Evolutionary conservation across 2,888 invertebrate species (phyloP), one percentile per base, ranked within the genome.

Genomic region (Merodon equestris): DNA sequence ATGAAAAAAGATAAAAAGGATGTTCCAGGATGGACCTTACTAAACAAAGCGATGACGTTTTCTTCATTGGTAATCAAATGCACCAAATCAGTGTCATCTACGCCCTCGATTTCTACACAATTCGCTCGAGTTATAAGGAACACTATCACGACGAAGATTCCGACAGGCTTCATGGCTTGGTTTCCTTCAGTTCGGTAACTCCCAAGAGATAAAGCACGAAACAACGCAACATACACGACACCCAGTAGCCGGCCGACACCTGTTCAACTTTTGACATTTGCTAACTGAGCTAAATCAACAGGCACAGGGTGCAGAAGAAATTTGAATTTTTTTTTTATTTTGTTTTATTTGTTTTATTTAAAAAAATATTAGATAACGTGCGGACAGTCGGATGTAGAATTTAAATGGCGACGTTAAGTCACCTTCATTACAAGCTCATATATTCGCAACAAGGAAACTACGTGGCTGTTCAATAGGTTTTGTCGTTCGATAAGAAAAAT

Each of bases 11-110:
- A 18, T 2, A 12, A 14, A 4, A 10, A 10, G 14, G 4, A 15
- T 14, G 45, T 3, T 4, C 14, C 14, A 14, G 4, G 15, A 45
- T 15, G 38, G 18, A 48, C 92, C 94, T 93, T 91, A 95, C 95
- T 91, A 86, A 96, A 96, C 67, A 96, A 89, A 53, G 93, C 94
- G 76, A 96, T 91, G 67, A 96, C 93, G 90, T 94, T 94, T 89
- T 94, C 94, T 88, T 95, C 94, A 64, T 91, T 92, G 87, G 92
- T 92, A 79, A 96, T 93, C 54, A 95, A 90, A 86, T 94, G 93
- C 67, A 95, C 90, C 79, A 96, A 90, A 84, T 96, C 95, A 82
- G 94, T 93, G 85, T 96, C 96, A 86, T 91, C 93, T 12, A 95
- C 93, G 79, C 90, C 90, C 86, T 93, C 93, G 68, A 94, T 68